Base-by-base conservation (phyloP, 1,140 invertebrate species). In the Helicoverpa zea region DNA sequence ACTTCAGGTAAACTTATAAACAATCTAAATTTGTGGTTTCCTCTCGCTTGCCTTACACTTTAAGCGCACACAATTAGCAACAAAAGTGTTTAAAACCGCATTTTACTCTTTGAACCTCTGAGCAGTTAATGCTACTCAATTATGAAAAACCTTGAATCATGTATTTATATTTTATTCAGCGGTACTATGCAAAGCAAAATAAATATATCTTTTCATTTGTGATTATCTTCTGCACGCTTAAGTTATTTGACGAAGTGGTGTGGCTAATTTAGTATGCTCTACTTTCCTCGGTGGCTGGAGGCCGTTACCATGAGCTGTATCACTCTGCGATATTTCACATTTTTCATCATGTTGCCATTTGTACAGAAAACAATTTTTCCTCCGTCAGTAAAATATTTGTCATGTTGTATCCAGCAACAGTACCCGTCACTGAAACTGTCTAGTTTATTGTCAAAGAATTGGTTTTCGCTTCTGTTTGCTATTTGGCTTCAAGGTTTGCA, bases 221-320 rank as follows among this genome's bases (percentile, higher is more conserved):
- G 61, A 77, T 77, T 64, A 77, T 77, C 75, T 66, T 30, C 61
- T 63, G 4, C 47, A 77, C 75, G 75, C 75, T 77, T 66, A 64
- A 77, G 61, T 64, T 77, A 47, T 77, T 77, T 77, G 49, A 77
- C 61, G 49, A 66, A 59, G 72, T 56, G 47, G 35, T 82, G 35
- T 35, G 79, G 58, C 76, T 79, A 79, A 81, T 84, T 84, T 76
- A 81, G 76, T 79, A 63, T 81, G 84, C 77, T 85, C 84, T 78
- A 85, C 68, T 81, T 83, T 73, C 52, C 7, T 23, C 14, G 49
- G 29, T 61, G n/a, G 61, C 14, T 43, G 61, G 77, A 81, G 82
- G 82, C 56, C 82, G 51, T 51, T 70, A 54, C 84, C 82, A 80
- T 86, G 84, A 82, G 79, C 82, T 79, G 83, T 81, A 82, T 85